Percentiles rank a stretch among this genome's conserved stretches.
These are phyloP conservation scores for Micrastur ruficollis DNA, from an alignment of 2,797 vertebrate species.

Conservation along the genomic window DNA sequence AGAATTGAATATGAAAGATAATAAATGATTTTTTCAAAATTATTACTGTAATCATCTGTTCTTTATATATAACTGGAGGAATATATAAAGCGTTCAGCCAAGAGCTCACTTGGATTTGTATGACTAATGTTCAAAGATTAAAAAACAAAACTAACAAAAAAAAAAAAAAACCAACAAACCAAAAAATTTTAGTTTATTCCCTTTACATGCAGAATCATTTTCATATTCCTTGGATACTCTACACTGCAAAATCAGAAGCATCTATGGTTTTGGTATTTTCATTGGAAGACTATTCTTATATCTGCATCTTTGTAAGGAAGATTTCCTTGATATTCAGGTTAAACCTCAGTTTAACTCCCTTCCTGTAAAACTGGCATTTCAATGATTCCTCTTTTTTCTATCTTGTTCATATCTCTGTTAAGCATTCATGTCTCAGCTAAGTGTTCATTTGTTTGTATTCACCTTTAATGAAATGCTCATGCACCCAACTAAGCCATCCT, in stretches of 20 bases:
- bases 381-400: not conserved
- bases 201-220: not conserved
- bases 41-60: not conserved
- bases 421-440: not conserved
- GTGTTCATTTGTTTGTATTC: not conserved
- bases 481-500: not conserved
- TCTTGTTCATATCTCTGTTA: not conserved
- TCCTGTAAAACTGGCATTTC: not conserved
- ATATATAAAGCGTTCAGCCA: not conserved
- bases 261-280: not conserved
- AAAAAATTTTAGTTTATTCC: not conserved
- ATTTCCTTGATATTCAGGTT: not conserved
- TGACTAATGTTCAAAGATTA: not conserved
- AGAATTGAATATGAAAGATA: not conserved
- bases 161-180: fast-evolving
- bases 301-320: not conserved
- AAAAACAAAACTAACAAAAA: not conserved
- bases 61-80: not conserved
- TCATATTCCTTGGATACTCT: not conserved
- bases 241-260: not conserved
- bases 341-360: not conserved
- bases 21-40: not conserved
- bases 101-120: not conserved
- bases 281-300: not conserved
- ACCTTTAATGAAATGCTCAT: not conserved